Evolutionary conservation across 1,140 invertebrate species (phyloP).

Genomic region (Apis dorsata): DNA sequence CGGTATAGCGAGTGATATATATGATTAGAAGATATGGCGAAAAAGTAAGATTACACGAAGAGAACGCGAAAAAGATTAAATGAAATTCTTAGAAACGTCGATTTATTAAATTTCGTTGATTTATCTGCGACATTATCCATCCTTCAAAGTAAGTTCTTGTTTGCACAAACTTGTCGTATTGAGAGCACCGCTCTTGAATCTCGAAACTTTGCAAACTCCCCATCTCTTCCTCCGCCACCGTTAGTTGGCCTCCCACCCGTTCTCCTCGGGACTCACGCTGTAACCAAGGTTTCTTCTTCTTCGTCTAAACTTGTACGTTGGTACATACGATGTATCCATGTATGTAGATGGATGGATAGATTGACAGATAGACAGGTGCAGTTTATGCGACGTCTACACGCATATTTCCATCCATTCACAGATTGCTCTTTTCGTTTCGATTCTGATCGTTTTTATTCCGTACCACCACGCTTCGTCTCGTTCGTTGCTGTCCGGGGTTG

Average conservation of each 20-base stretch:
- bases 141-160: conserved; percentile 71
- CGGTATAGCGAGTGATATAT: not conserved
- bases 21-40: not conserved
- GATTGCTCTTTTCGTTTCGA: not conserved
- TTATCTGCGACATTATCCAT: conserved; percentile 76
- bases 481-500: conserved; percentile 30
- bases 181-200: conserved; percentile 71
- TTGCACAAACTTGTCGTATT: conserved; percentile 74
- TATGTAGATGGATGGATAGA: not conserved
- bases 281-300: conserved; percentile 20
- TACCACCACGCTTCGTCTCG: conserved; percentile 20
- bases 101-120: conserved; percentile 76
- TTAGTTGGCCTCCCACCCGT: conserved; percentile 19
- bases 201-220: conserved; percentile 73
- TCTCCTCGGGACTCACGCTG: not conserved
- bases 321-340: not conserved
- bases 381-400: not conserved
- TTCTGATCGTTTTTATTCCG: conserved; percentile 2
- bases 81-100: conserved; percentile 59
- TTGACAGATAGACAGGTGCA: not conserved
- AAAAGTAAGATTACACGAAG: not conserved
- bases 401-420: not conserved
- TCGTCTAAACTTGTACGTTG: conserved; percentile 7
- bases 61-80: conserved; percentile 10
- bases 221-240: conserved; percentile 16